Evolutionary conservation across 2,797 vertebrate species (phyloP), one percentile per base, ranked within the genome.

Genomic region (Leptoclinus maculatus): DNA sequence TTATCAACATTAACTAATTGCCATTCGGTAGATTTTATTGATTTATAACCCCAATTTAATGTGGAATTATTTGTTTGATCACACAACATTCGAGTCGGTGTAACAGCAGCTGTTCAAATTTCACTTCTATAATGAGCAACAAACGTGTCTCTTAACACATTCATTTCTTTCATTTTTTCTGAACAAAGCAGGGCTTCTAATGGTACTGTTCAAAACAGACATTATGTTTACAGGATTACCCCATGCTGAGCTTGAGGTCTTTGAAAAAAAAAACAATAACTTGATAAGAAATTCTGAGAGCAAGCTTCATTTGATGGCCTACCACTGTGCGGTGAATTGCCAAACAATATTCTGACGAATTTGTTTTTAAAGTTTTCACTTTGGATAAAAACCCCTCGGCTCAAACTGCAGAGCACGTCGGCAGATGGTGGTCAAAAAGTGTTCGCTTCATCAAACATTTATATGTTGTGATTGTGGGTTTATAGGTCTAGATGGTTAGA

Each of bases 1-100:
- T 90, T 36, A 90, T 89, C 77, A 85, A 54, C 83, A 87, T 80
- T 82, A 89, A 89, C 85, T 79, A 83, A 87, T 87, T 90, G 79
- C 74, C 80, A 81, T 88, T 93, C 89, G 85, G 62, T 65, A 53
- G 58, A 47, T 45, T 79, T 89, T 71, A 90, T 86, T 91, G 81
- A 91, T 91, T 91, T 86, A 92, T 90, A 79, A 78, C 65, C 32
- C 64, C 77, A 85, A 85, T 87, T 85, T 43, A 76, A 76, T 43
- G 74, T 62, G 45, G 51, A 85, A 84, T 85, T 74, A 80, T 71
- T 83, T 81, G 72, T 89, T 82, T 88, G 69, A 83, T 79, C 79
- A 29, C 66, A 79, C 32, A 67, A 56, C 66, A 70, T 57, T 25
- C 4, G 3, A 73, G 34, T 65, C 13, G 5, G 67, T 41, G n/a